Evolutionary conservation across 2,797 vertebrate species (phyloP).

Genomic region (Pyrocephalus nanus): DNA sequence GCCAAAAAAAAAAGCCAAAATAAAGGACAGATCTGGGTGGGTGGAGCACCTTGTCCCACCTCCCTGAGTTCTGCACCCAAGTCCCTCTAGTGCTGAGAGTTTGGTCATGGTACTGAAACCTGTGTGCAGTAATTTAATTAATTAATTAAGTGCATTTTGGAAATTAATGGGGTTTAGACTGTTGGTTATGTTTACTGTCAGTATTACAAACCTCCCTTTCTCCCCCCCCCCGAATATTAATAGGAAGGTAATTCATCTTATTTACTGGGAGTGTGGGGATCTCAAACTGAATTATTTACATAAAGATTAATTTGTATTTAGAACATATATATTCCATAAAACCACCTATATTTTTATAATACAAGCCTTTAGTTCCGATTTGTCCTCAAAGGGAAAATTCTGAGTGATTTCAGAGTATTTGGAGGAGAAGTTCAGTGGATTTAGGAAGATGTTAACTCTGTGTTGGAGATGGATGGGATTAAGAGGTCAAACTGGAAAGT

Average conservation of each 20-base stretch:
- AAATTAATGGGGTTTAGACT: background rate
- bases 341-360: background rate
- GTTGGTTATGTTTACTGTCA: background rate
- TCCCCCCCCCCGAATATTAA: background rate
- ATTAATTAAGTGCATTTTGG: background rate
- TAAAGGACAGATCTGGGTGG: rapidly evolving
- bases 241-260: background rate
- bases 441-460: slow-evolving; percentile 18
- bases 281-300: background rate
- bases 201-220: background rate
- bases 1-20: background rate
- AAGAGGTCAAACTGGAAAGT: slow-evolving; percentile 46
- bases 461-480: slow-evolving; percentile 33
- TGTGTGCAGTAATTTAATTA: background rate
- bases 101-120: background rate
- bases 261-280: background rate
- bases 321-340: background rate
- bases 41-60: background rate
- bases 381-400: background rate
- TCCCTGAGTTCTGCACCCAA: background rate
- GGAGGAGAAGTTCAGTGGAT: slow-evolving; percentile 17
- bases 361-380: rapidly evolving
- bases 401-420: background rate
- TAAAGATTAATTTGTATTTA: background rate
- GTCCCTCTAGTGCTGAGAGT: background rate